Evolutionary conservation across 92 coral and sea anemone species (phyloP).

Genomic region (Umimayanthus chanpuru): DNA sequence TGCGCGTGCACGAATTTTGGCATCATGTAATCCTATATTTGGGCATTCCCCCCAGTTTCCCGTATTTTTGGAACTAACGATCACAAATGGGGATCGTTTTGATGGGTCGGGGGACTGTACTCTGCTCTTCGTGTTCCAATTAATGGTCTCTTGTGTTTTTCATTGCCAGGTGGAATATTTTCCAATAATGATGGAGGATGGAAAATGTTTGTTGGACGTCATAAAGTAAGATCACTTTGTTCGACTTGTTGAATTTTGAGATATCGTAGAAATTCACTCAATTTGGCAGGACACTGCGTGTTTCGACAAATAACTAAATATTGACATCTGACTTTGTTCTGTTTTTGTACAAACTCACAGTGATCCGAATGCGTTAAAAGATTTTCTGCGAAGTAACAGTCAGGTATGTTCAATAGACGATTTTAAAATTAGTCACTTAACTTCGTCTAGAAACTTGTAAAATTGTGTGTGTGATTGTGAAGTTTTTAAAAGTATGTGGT

Average conservation of each 20-base stretch:
- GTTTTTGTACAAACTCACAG: conserved; percentile 46
- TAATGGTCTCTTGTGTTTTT: background rate
- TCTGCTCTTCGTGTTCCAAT: background rate
- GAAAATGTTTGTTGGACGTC: conserved; percentile 93
- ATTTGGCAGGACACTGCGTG: background rate
- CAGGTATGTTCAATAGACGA: conserved; percentile 62
- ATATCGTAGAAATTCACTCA: background rate
- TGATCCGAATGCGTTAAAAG: conserved; percentile 94
- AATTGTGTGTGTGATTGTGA: too few species aligned
- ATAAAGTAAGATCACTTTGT: conserved; percentile 70
- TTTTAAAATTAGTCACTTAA: background rate
- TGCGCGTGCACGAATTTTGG: conserved; percentile 45
- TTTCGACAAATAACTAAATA: background rate
- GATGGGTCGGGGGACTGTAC: conserved; percentile 34
- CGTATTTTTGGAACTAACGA: conserved; percentile 42
- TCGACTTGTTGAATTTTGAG: conserved; percentile 2
- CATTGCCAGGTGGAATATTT: conserved; percentile 26
- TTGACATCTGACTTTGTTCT: background rate
- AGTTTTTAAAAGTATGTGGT: background rate
- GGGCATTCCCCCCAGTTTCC: conserved; percentile 50
- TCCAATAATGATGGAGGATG: conserved; percentile 86
- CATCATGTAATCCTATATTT: conserved; percentile 29
- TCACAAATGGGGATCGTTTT: conserved; percentile 16
- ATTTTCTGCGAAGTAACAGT: conserved; percentile 84
- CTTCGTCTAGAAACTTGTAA: too few species aligned